Conservation (phyloP, 2,888 invertebrate genomes). For the Bhutanitis thaidina region DNA sequence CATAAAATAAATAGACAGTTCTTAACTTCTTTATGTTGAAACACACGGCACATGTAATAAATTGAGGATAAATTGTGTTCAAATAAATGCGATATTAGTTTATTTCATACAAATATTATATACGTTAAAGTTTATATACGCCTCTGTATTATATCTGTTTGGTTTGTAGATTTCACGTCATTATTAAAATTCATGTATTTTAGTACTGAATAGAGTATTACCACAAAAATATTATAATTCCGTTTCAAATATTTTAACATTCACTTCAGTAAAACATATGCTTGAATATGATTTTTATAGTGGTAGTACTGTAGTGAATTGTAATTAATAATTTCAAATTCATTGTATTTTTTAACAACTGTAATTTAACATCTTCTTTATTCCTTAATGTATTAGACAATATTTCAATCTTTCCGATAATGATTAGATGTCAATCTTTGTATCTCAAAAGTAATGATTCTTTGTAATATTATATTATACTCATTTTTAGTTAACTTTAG, state of each 20-base stretch:
- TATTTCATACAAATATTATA: background rate
- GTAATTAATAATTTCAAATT: constrained; percentile 33
- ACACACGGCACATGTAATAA: too few relatives aligned
- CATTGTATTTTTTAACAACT: constrained; percentile 32
- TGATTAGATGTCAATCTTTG: constrained; percentile 25
- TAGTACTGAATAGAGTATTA: background rate
- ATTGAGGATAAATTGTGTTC: too few relatives aligned
- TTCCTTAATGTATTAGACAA: constrained; percentile 45
- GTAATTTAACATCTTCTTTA: constrained; percentile 47
- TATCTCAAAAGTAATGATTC: constrained; percentile 44
- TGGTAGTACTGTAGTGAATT: constrained; percentile 26
- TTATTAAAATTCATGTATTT: constrained; percentile 2
- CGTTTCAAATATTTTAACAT: too few relatives aligned
- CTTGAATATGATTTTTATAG: background rate
- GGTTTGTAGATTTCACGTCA: constrained; percentile 10
- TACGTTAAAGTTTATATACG: background rate
- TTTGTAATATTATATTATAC: constrained; percentile 36
- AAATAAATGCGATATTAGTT: too few relatives aligned
- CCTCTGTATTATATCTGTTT: background rate
- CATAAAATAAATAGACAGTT: too few relatives aligned
- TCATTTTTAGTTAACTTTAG: constrained; percentile 35
- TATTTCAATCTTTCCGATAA: constrained; percentile 29
- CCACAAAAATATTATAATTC: background rate
- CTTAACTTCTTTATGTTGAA: too few relatives aligned
- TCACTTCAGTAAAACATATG: too few relatives aligned